Evolutionary conservation across 2,797 vertebrate species (phyloP), one percentile per base, ranked within the genome.

Genomic region (Gambelia wislizenii): DNA sequence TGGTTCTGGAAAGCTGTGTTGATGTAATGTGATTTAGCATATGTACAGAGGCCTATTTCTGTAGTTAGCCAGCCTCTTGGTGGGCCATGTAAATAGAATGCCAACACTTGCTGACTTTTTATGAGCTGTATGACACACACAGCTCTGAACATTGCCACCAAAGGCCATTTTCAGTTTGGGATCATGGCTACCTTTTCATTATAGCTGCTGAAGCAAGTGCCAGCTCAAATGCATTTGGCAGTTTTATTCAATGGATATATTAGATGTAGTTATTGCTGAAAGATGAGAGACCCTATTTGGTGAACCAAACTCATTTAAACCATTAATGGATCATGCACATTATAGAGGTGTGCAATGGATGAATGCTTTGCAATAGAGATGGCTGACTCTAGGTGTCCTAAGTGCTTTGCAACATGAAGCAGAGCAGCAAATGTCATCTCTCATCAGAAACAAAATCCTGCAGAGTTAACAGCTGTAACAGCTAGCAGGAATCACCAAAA

Each of bases 151-250:
- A 70, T 70, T 39, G 16, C 44, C 76, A 54, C 36, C 10, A 80
- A 27, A 42, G 42, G 49, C 22, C 16, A 44, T 80, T 70, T 79
- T 56, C 47, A 6, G 13, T 30, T 20, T 56, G 49, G 6, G 39
- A 33, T 75, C 77, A 67, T 54, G 61, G 33, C 61, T n/a, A 69
- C 49, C 39, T 70, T 70, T 70, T 87, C 36, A 87, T 80, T 69
- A 8, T 6, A 27, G 27, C 16, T n/a, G 44, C 33, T 49, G 27
- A 20, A 52, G 44, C 27, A 69, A 69, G 39, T 9, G 47, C 18
- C 33, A 52, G 33, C 5, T 39, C 33, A 87, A 78, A 70, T 69
- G 18, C 4, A n/a, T 42, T 54, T 59, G 4, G 25, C 36, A n/a
- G 16, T 30, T 80, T 56, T 20, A 22, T 87, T 87, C 86, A 56